phyloP scores from a whole-genome alignment of 1,140 invertebrate genomes.

The Neodiprion pinetum region DNA sequence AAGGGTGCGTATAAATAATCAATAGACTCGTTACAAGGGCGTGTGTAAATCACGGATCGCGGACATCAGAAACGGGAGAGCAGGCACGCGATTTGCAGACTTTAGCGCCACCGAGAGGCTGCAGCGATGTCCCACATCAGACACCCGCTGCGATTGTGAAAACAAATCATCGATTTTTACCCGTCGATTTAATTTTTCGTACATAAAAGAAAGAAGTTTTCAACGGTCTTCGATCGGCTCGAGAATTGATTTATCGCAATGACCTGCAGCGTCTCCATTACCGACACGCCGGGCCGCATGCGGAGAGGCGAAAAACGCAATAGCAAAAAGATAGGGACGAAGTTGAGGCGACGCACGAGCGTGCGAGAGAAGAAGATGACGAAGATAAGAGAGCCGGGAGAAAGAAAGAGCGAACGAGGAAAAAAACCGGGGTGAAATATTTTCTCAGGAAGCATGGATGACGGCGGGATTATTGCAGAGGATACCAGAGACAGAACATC shows the following conservation, averaged over 20 bases:
- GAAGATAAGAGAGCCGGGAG: too few relatives aligned
- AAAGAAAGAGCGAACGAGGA: too few relatives aligned
- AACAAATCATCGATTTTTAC: slow-evolving; percentile 29
- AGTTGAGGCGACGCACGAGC: too few relatives aligned
- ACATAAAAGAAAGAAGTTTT: neutral
- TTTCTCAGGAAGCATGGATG: too few relatives aligned
- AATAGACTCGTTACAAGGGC: slow-evolving; percentile 53
- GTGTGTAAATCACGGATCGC: slow-evolving; percentile 45
- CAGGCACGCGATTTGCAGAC: slow-evolving; percentile 38
- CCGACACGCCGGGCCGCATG: too few relatives aligned
- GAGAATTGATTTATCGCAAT: neutral
- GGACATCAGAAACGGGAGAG: neutral
- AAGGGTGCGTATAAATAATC: slow-evolving; percentile 45
- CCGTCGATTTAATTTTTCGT: neutral
- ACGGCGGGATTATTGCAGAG: neutral
- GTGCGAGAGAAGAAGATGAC: too few relatives aligned
- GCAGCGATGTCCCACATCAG: neutral
- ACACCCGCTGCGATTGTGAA: slow-evolving; percentile 26
- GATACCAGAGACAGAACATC: neutral
- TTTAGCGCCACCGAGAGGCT: neutral
- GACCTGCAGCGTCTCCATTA: too few relatives aligned
- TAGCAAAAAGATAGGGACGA: too few relatives aligned
- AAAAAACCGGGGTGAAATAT: too few relatives aligned
- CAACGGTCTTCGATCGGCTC: neutral
- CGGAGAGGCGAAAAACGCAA: too few relatives aligned